These are phyloP conservation scores for Hoplostethus atlanticus DNA, from an alignment of 2,797 vertebrate species.

Conservation along the genomic window DNA sequence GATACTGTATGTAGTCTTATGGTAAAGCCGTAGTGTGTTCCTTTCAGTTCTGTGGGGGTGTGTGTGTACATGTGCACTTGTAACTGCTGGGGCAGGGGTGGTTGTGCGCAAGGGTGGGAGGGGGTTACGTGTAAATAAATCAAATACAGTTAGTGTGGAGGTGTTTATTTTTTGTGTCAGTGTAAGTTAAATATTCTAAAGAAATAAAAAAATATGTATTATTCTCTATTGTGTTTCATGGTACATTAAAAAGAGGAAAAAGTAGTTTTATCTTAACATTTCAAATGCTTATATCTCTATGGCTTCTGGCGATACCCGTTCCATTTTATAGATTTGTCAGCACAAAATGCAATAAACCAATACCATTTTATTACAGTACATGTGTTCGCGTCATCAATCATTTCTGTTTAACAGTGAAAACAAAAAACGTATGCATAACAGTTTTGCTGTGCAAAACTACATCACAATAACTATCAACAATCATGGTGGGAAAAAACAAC, in stretches of 20 bases:
- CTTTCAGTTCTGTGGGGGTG: conserved; percentile 80
- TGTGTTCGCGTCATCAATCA: conserved; percentile 79
- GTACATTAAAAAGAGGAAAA: conserved; percentile 85
- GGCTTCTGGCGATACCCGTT: conserved; percentile 96
- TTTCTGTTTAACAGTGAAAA: conserved; percentile 41
- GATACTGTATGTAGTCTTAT: conserved; percentile 72
- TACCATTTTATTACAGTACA: conserved; percentile 98
- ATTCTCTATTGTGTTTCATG: conserved; percentile 93
- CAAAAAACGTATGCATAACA: conserved; percentile 42
- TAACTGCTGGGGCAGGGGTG: conserved; percentile 72
- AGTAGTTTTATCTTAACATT: conserved; percentile 94
- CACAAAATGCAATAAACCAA: conserved; percentile 99
- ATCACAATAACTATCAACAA: conserved; percentile 31
- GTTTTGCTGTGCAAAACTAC: conserved; percentile 52
- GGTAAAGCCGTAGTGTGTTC: conserved; percentile 78
- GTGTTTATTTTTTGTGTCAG: conserved; percentile 93
- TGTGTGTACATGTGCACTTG: conserved; percentile 78
- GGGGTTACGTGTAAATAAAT: conserved; percentile 84
- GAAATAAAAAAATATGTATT: conserved; percentile 78
- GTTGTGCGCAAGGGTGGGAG: conserved; percentile 64
- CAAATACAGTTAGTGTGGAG: conserved; percentile 85
- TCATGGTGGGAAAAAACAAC: conserved; percentile 24
- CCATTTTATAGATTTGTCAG: conserved; percentile 99
- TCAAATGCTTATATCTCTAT: conserved; percentile 96
- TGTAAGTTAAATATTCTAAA: conserved; percentile 91